Base-by-base conservation (phyloP, 2,797 vertebrate genomes). In the Propithecus deckenii region DNA sequence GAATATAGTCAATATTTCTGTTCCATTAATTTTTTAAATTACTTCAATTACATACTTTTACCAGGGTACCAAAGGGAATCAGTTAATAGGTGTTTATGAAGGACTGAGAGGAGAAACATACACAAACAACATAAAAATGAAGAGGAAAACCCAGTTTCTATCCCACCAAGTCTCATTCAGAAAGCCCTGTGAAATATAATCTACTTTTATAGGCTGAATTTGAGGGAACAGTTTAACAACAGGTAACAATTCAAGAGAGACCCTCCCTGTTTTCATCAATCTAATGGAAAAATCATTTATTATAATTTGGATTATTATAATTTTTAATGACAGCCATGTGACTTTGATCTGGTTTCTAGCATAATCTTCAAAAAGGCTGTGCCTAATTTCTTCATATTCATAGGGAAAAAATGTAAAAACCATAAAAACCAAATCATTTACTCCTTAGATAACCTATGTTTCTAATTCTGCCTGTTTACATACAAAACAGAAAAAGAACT, bases 21-120 rank as follows among this genome's bases (percentile, higher is more conserved):
- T 89, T 89, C 43, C 90, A 93, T 74, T 95, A 65, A 94, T 91
- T 50, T 96, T 96, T 74, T 76, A 5, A 94, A 96, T 96, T 91
- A 95, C 57, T 91, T 74, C 89, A 97, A 94, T 97, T 98, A 84
- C 38, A 74, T 83, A 46, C 8, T 93, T 41, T 97, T 78, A 67
- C 14, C 23, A 94, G 57, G 84, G 12, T 69, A 94, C n/a, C 96
- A 78, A 67, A 25, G 14, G 78, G 12, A 46, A 92, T 87, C 1
- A 7, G 43, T 95, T 79, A 96, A 74, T 15, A 96, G 23, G 28
- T 93, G 14, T 93, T 98, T 95, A 86, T 71, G 7, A 67, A 94
- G 30, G 28, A 96, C 35, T 71, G 46, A 30, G 4, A 85, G 1
- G 84, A 25, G 2, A 46, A 94, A 91, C 2, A 59, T 41, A 96